Base-by-base conservation (phyloP, 2,797 vertebrate species). In the Phalloptychus januarius region DNA sequence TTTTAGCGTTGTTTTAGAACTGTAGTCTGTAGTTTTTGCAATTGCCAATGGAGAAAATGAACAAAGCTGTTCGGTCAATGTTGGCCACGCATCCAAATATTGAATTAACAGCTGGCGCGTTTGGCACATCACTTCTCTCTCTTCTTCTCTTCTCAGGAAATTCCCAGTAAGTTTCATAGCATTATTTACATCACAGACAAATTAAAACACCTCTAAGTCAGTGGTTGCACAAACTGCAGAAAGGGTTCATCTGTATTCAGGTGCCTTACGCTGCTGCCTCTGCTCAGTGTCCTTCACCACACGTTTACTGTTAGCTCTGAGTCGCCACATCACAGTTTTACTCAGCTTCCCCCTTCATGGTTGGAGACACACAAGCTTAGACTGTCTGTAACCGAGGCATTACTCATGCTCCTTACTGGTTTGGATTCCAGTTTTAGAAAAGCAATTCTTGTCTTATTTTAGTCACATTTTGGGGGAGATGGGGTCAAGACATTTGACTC, bases 351-450 rank as follows among this genome's bases (percentile, higher is more conserved):
- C 83, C 84, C 85, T 87, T 85, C 76, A 76, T 76, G 72, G 48
- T 78, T 56, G 79, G 74, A 83, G 92, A 89, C 86, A 84, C 67
- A 36, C 18, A 70, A 79, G 63, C 83, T 77, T 81, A 83, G 88
- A 76, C 78, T 13, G 74, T 85, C 85, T 87, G 79, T 88, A 80
- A 71, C 81, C 25, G 75, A 54, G 40, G 65, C 82, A 91, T 94
- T 93, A 89, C 88, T 92, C 92, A 91, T 84, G 56, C 80, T 83
- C 54, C 83, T 85, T 83, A 76, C 78, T 88, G 82, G 79, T 85
- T 85, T 80, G 76, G 78, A 80, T 45, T 83, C 38, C 58, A 72
- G 50, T 67, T 74, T 46, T 36, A 42, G 72, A 16, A 74, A 70
- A 73, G 11, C 40, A 52, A 6, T 11, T 40, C 50, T 44, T 56